Evolutionary conservation across 2,888 invertebrate species (phyloP), one percentile per base, ranked within the genome.

Genomic region (Eupeodes latifasciatus): DNA sequence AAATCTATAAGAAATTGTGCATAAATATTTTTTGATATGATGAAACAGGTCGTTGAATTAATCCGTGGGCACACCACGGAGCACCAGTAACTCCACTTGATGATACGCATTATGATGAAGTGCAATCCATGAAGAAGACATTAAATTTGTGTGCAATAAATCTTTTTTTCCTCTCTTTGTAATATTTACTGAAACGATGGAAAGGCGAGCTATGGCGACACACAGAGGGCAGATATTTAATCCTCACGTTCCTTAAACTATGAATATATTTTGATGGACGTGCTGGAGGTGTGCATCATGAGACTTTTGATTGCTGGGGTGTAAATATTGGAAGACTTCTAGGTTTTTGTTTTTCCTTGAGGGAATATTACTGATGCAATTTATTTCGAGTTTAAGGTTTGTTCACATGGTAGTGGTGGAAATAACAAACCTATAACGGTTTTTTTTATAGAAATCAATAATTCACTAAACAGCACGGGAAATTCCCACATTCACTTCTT

Each of bases 41-140:
- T 19, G 34, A 40, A 71, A 77, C 12, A 49, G 55, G 76, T 76
- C 81, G 53, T 62, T 16, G 57, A 59, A 66, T 61, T 34, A 80
- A 72, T 71, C 66, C 66, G 49, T 76, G 19, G 72, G 71, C 85
- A 36, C 59, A 59, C 61, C 19, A 55, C 11, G 14, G 34, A 40
- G 40, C 40, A 40, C 40, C 5, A 40, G 40, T 40, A 40, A 40
- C 40, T 40, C 9, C 78, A 76, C 55, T 64, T 61, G 82, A 71
- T 75, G 75, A 75, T 82, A 64, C 51, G 51, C 76, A 47, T 66
- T 59, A 82, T 80, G 82, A 83, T 76, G 72, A 76, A 80, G 82
- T 76, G 66, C 80, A 83, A 76, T 87, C 67, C 66, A 83, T 69
- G 66, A 82, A 86, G 71, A 86, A 86, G 82, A 76, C 86, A 79